phyloP scores from a whole-genome alignment of 2,888 invertebrate species.

The Drosophila leonis region DNA sequence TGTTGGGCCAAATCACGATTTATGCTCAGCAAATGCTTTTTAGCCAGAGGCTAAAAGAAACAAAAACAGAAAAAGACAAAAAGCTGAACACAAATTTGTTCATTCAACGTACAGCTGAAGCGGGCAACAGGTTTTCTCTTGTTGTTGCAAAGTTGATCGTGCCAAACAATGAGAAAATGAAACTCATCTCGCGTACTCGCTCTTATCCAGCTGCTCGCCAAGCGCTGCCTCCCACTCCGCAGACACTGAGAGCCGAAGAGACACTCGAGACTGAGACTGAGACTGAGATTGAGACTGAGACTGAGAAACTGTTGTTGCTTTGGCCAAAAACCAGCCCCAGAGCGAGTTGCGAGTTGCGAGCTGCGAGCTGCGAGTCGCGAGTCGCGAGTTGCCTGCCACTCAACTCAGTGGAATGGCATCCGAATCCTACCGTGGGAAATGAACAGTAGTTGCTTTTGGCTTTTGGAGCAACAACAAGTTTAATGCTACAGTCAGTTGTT shows the following conservation, averaged over 20 bases:
- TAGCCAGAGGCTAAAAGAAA: conserved; percentile 63
- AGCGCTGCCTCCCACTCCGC: conserved; percentile 22
- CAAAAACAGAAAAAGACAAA: neutral
- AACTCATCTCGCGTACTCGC: conserved; percentile 73
- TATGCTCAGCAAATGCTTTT: conserved; percentile 73
- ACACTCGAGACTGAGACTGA: neutral
- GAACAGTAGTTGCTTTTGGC: conserved; percentile 83
- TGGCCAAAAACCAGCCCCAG: conserved; percentile 19
- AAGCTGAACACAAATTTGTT: conserved; percentile 66
- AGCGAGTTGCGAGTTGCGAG: conserved; percentile 21
- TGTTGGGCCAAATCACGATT: conserved; percentile 66
- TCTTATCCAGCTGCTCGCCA: conserved; percentile 45
- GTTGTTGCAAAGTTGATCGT: conserved; percentile 42
- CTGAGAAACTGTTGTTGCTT: conserved; percentile 4
- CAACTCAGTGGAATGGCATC: conserved; percentile 79
- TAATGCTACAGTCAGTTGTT: conserved; percentile 58
- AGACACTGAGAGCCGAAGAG: conserved; percentile 1
- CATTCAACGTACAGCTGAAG: conserved; percentile 69
- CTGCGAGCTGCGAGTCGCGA: conserved; percentile 32
- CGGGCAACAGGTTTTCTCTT: conserved; percentile 65
- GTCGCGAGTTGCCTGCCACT: conserved; percentile 63
- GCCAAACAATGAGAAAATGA: conserved; percentile 78
- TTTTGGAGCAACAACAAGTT: conserved; percentile 73
- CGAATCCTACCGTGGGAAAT: conserved; percentile 85
- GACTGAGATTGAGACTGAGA: neutral